phyloP scores from a whole-genome alignment of 2,113 vertebrate species.

The Isichthys henryi region DNA sequence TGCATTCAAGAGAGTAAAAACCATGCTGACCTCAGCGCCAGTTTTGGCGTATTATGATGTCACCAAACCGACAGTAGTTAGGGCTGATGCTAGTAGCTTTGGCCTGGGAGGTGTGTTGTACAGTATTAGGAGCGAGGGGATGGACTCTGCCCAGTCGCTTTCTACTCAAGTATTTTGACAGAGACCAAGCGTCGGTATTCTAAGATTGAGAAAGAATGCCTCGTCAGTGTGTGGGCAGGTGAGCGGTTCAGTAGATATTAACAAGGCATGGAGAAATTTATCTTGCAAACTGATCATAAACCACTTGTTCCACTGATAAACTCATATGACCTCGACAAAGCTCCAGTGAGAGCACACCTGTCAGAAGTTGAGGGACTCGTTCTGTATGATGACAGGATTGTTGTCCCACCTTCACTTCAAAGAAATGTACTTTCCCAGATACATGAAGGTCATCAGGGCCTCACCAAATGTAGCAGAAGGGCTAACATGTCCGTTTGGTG shows the following conservation, averaged over 20 bases:
- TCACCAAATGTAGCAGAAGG: too few relatives aligned
- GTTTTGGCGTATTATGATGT: constrained; percentile 3
- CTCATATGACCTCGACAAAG: constrained; percentile 21
- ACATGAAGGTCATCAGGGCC: too few relatives aligned
- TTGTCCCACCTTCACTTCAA: too few relatives aligned
- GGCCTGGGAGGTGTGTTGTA: constrained; percentile 8
- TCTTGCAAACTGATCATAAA: constrained; percentile 23
- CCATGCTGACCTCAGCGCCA: constrained; percentile 15
- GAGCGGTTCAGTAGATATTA: background rate
- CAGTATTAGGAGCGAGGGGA: constrained; percentile 10
- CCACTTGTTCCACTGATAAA: constrained; percentile 19
- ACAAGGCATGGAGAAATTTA: constrained; percentile 13
- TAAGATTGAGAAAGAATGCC: background rate
- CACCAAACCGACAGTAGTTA: constrained; percentile 16
- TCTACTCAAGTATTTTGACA: constrained; percentile 21
- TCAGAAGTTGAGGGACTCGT: too few relatives aligned
- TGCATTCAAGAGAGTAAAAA: constrained; percentile 14
- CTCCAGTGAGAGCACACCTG: background rate
- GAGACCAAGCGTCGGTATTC: background rate
- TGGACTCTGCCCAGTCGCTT: background rate
- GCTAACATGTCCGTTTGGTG: too few relatives aligned
- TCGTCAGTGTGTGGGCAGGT: background rate
- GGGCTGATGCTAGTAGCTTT: constrained; percentile 19
- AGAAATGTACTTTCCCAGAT: too few relatives aligned
- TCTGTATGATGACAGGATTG: too few relatives aligned